Base-by-base conservation (phyloP, 2,797 vertebrate species). In the Helarctos malayanus region DNA sequence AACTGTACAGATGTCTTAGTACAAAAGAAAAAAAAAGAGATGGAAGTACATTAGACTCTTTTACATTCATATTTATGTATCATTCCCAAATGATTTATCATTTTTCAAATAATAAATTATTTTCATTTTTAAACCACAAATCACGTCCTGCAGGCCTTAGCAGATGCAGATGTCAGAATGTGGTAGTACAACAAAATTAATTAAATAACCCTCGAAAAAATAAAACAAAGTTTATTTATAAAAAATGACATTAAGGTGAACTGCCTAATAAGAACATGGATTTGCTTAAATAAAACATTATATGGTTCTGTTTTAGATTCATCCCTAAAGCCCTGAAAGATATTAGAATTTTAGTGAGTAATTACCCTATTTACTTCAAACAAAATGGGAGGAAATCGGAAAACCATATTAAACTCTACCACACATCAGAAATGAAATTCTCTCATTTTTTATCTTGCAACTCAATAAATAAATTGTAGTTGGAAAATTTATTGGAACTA, bases 341-440 rank as follows among this genome's bases (percentile, higher is more conserved):
- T 97, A 93, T 95, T 94, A 98, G 94, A 98, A 98, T 97, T 98
- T 95, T 98, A 97, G 97, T 98, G 98, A 98, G 97, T 95, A 97
- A 97, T 97, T 94, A 97, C 89, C 27, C 49, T 96, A 82, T 97
- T 98, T 97, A 95, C 96, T 97, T 91, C 63, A 88, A 98, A 98
- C 71, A 97, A 98, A 98, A 98, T 93, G 41, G 56, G 83, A 89
- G 56, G 65, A 96, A 95, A 91, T 91, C 18, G 16, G 90, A 85
- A 96, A 87, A 95, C 94, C 79, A 69, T 97, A 98, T 98, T 97
- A 97, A 96, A 95, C 49, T 90, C 73, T 94, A 96, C 92, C 90
- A 41, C 32, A 97, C 29, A 96, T 91, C 61, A 96, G 81, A 92
- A 92, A 98, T 98, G 91, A 97, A 98, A 98, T 91, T 97, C 89